A percentile compares a stretch with the other conserved stretches of the same genome.
Evolutionary conservation across 2,888 invertebrate species (phyloP).

Genomic region (Cremastobaeus sp.): DNA sequence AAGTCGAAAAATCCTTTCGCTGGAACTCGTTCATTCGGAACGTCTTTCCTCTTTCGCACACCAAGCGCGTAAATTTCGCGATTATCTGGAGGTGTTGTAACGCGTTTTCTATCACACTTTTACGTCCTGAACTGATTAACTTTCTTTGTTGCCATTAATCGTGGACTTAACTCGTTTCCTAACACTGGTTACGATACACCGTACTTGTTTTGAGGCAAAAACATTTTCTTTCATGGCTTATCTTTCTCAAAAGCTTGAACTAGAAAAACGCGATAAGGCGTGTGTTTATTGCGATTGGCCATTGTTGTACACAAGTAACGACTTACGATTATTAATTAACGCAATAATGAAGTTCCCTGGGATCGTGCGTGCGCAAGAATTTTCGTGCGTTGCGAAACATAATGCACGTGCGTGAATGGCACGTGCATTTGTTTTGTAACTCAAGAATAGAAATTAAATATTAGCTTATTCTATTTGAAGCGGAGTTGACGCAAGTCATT

Average conservation of each 20-base stretch:
- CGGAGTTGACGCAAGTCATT: too few relatives aligned
- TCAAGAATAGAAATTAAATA: too few relatives aligned
- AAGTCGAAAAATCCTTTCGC: constrained; percentile 5
- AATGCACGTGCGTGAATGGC: constrained; percentile 25
- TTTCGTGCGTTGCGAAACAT: constrained; percentile 2
- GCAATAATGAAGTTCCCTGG: too few relatives aligned
- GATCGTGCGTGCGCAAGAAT: too few relatives aligned
- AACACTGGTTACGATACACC: constrained; percentile 14
- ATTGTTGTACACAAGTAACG: too few relatives aligned
- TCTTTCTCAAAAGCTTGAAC: too few relatives aligned
- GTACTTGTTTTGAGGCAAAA: constrained; percentile 7
- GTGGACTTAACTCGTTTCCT: constrained; percentile 4
- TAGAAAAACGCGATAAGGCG: too few relatives aligned
- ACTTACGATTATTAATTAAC: too few relatives aligned
- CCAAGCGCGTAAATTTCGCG: constrained; percentile 13
- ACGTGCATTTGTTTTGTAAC: constrained; percentile 32
- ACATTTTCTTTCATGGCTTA: neutral
- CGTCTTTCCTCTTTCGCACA: constrained; percentile 30
- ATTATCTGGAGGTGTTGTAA: constrained; percentile 12
- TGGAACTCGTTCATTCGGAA: constrained; percentile 19
- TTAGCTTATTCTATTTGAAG: too few relatives aligned
- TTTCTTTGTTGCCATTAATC: constrained; percentile 22
- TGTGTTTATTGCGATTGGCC: too few relatives aligned
- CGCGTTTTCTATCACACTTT: constrained; percentile 30
- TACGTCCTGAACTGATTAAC: constrained; percentile 18